Evolutionary conservation across 1,140 invertebrate species (phyloP), one percentile per base, ranked within the genome.

Genomic region (Neotoxoptera formosana): DNA sequence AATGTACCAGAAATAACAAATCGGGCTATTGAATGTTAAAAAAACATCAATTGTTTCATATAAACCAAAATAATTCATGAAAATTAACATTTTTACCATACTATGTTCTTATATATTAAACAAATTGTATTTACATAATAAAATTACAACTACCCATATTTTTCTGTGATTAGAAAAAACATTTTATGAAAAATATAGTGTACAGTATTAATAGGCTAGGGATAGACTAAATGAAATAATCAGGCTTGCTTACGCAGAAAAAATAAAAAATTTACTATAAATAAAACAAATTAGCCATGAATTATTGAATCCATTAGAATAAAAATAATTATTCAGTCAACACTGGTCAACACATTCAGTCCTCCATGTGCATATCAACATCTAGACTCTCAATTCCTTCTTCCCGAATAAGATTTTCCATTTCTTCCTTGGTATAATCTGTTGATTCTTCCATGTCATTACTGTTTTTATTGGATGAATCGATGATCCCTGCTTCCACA

Each of bases 401-500:
- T 56, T 93, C 91, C 9, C 81, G 76, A 45, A 93, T 93, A 20
- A 93, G 20, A 56, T 86, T 93, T 56, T 93, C 91, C 34, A 93
- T 56, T 56, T 93, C 48, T 41, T 93, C 81, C 17, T 93, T 93
- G 1, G 81, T 36, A 84, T 56, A 86, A 41, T 93, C 81, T 0
- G 91, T 53, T 30, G 91, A 53, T 86, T 93, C 91, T 56, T 86
- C 91, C 47, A 84, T 53, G 8, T 86, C 81, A n/a, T 86, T 86
- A 45, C n/a, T 23, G 30, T 36, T 53, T 56, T 94, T 94, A 36
- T 67, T 34, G 14, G 94, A 93, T 14, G 94, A 93, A 93, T 96
- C 96, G 48, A 97, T 96, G 2, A 97, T 94, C 30, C 96, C 96
- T 51, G 96, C 96, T 94, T 97, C 96, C 20, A 96, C 96, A 51